These are phyloP conservation scores for Nycticryphes semicollaris DNA, from an alignment of 2,113 vertebrate genomes.

Conservation along the genomic window DNA sequence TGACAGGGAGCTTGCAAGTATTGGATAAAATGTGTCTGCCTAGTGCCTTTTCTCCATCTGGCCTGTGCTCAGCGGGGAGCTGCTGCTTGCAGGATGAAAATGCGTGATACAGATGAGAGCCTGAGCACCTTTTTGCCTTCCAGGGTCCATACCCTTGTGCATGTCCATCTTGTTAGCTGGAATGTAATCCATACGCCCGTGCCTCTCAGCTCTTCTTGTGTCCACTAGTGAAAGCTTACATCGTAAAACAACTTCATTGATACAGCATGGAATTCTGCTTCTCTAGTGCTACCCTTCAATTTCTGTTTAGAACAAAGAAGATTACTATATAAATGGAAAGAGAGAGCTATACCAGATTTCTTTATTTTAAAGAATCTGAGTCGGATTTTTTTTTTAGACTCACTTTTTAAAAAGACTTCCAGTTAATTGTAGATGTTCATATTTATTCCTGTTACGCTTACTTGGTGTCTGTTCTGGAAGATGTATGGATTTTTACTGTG, in stretches of 20 bases:
- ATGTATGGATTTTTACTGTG: background rate
- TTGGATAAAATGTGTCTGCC: background rate
- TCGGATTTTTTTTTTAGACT: background rate
- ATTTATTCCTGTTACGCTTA: background rate
- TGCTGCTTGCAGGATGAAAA: background rate
- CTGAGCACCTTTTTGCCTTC: background rate
- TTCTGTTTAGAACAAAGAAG: background rate
- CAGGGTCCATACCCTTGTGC: too few relatives aligned
- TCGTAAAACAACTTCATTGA: rapidly evolving
- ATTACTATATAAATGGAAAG: background rate
- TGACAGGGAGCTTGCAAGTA: background rate
- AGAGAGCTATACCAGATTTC: background rate
- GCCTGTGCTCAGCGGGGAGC: background rate
- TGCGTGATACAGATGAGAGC: too few relatives aligned
- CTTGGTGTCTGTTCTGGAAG: background rate
- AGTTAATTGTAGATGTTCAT: background rate
- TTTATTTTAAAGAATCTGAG: background rate
- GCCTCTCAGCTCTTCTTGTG: background rate
- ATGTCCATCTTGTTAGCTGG: too few relatives aligned
- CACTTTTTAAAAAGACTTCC: background rate
- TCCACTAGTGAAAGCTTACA: rapidly evolving
- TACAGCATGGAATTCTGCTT: background rate
- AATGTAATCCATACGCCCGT: rapidly evolving
- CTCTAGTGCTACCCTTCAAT: background rate
- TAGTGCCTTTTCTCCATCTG: background rate